Conservation (phyloP, 2,797 vertebrate genomes). For the Trichosurus vulpecula region DNA sequence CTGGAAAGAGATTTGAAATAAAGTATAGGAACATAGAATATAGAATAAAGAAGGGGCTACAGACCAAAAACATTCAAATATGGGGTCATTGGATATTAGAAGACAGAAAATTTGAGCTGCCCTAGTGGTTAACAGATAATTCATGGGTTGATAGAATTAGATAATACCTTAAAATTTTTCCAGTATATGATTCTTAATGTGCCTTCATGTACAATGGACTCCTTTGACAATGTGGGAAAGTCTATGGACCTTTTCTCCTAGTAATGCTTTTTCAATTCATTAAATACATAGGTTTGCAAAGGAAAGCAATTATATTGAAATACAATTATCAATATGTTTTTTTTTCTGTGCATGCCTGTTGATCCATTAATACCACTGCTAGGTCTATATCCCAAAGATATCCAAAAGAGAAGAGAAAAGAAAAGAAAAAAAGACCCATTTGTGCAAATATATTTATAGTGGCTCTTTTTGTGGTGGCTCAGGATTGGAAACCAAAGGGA, state of each 20-base stretch:
- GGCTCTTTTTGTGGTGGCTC: background rate
- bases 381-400: background rate
- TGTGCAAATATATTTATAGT: background rate
- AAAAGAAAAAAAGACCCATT: background rate
- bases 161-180: background rate
- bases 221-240: background rate
- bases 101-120: background rate
- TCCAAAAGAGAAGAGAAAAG: background rate
- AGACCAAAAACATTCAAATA: background rate
- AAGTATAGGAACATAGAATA: background rate
- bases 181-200: background rate
- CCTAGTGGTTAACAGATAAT: background rate
- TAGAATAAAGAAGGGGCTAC: background rate
- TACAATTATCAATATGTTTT: background rate
- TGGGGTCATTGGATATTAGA: background rate
- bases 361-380: background rate
- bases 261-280: background rate
- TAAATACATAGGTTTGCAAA: background rate
- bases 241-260: background rate
- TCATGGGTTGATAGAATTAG: background rate
- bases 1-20: background rate
- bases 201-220: background rate
- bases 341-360: background rate
- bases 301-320: background rate
- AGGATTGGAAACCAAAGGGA: background rate